phyloP scores from a whole-genome alignment of 2,797 vertebrate species.

The Anas acuta region DNA sequence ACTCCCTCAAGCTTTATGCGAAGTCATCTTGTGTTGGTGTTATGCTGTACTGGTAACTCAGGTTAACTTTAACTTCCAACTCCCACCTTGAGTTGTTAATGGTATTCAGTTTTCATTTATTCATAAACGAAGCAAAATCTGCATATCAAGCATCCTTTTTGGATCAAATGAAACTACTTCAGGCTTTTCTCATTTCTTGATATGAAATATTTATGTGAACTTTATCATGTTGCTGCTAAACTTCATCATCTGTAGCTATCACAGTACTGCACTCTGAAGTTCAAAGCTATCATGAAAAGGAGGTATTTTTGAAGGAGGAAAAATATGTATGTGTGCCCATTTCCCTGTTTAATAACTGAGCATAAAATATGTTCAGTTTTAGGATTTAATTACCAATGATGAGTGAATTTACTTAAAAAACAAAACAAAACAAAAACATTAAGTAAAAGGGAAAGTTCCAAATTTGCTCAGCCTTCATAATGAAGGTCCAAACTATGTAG shows the following conservation, averaged over 20 bases:
- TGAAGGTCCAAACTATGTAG: neutral
- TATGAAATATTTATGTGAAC: neutral
- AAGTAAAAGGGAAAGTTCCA: neutral
- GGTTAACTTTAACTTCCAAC: neutral
- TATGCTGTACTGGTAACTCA: neutral
- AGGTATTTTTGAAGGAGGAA: neutral
- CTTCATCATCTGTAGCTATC: neutral
- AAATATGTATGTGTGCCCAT: accelerated
- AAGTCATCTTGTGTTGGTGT: neutral
- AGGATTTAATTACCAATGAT: neutral
- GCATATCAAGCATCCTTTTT: neutral
- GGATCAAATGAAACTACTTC: neutral
- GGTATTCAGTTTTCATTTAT: neutral
- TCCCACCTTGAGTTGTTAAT: neutral
- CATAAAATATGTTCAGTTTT: neutral
- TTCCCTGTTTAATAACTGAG: neutral
- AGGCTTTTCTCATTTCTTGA: neutral
- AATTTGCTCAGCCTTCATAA: neutral
- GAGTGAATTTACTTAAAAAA: neutral
- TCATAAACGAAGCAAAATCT: neutral
- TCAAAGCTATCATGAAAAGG: neutral
- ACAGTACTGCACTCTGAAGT: neutral
- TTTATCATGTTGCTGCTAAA: neutral
- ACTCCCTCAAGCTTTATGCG: neutral
- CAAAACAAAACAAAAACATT: neutral